Percentiles rank a stretch among this genome's conserved stretches.
Evolutionary conservation across 2,113 vertebrate species (phyloP).

Genomic region (Ellobius talpinus): DNA sequence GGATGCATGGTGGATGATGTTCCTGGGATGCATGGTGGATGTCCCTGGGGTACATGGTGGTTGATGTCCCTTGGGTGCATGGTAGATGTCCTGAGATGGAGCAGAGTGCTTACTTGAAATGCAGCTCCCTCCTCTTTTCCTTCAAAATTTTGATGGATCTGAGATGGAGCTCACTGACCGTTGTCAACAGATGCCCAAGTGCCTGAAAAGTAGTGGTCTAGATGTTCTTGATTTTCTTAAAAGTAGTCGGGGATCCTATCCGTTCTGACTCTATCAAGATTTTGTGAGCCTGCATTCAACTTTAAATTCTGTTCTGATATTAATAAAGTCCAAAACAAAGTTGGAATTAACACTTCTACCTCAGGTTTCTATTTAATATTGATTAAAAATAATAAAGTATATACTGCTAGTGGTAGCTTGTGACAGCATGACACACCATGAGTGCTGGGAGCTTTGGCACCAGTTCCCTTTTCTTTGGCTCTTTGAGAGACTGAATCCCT

Average conservation of each 20-base stretch:
- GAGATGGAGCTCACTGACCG: background rate
- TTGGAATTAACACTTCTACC: background rate
- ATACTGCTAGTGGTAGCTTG: background rate
- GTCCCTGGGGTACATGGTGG: background rate
- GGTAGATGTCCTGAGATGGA: background rate
- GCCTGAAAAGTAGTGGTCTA: background rate
- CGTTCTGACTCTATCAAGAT: background rate
- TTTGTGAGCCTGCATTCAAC: constrained; percentile 20
- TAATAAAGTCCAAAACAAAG: background rate
- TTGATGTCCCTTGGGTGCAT: background rate
- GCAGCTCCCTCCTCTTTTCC: background rate
- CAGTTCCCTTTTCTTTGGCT: background rate
- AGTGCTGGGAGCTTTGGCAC: background rate
- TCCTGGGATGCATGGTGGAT: background rate
- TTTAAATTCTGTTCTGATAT: background rate
- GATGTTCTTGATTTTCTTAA: background rate
- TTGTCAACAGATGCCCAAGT: background rate
- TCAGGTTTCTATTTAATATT: background rate
- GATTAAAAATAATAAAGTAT: background rate
- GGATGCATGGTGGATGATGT: background rate
- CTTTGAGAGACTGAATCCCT: background rate
- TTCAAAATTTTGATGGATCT: background rate
- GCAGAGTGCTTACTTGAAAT: constrained; percentile 4
- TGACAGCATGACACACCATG: background rate
- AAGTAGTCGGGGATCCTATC: background rate